A percentile compares a stretch with the other conserved stretches of the same genome.
Evolutionary conservation across 2,888 invertebrate genomes (phyloP).

Genomic region (Lordiphosa andalusiaca): DNA sequence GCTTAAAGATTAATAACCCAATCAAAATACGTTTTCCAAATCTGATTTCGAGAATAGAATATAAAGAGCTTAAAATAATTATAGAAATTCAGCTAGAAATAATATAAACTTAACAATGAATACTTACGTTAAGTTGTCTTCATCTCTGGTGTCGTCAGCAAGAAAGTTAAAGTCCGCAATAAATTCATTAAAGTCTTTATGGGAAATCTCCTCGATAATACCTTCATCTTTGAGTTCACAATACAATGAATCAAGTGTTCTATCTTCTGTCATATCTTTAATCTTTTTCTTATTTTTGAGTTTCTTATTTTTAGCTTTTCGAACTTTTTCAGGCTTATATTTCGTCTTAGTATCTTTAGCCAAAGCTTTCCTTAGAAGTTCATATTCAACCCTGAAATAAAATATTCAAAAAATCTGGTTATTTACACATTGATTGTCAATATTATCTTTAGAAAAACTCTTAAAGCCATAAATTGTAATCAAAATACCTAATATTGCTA

Average conservation of each 20-base stretch:
- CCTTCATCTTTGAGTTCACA: conserved; percentile 82
- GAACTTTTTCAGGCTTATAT: conserved; percentile 65
- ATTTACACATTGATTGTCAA: too few relatives aligned
- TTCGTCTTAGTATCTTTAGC: conserved; percentile 74
- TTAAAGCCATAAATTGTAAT: too few relatives aligned
- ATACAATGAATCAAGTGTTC: conserved; percentile 84
- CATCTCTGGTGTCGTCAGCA: conserved; percentile 80
- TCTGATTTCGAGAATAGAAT: too few relatives aligned
- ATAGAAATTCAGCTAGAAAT: too few relatives aligned
- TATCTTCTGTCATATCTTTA: conserved; percentile 84
- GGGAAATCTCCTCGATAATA: conserved; percentile 84
- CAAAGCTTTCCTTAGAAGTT: conserved; percentile 79
- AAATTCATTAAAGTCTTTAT: conserved; percentile 83
- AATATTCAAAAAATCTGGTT: too few relatives aligned
- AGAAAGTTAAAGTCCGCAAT: conserved; percentile 84
- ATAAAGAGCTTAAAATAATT: too few relatives aligned
- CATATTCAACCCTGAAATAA: conserved; percentile 75
- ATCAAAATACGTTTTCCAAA: too few relatives aligned
- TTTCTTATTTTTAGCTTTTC: conserved; percentile 52
- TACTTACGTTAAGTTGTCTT: conserved; percentile 60
- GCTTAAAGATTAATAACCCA: too few relatives aligned
- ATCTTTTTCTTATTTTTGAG: conserved; percentile 79
- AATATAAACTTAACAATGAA: not conserved
- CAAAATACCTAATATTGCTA: too few relatives aligned
- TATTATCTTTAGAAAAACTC: too few relatives aligned